Evolutionary conservation across 2,888 invertebrate genomes (phyloP), one percentile per base, ranked within the genome.

Genomic region (Xestia rhomboidea): DNA sequence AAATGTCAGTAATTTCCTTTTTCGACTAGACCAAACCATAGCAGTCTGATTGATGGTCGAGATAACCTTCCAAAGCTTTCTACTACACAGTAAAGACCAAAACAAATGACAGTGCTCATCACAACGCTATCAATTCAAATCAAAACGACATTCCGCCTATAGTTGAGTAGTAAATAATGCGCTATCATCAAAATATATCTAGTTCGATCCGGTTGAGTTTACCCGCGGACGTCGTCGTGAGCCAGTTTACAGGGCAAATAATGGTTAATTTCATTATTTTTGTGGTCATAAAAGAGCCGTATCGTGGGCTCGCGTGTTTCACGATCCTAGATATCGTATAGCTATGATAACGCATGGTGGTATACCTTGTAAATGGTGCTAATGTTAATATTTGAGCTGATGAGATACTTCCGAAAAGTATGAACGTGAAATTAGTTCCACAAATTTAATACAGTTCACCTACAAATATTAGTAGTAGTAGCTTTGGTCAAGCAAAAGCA

Each of bases 261-360:
- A 91, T 91, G 90, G 86, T 91, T 95, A 94, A 95, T 95, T 95
- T 95, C 93, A 95, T 95, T 94, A 95, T 93, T 93, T 93, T 93
- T 92, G 93, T 91, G 91, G 90, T 90, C 91, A 90, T 92, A 91
- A 90, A 94, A 88, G 92, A 89, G 89, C 90, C 91, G 91, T 88
- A 92, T 90, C 85, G 90, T 88, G 82, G 85, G 83, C 83, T 95
- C 88, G 95, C 95, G 95, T 95, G 95, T 85, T 88, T 84, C 88
- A 85, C 86, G 84, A 81, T 79, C 74, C 79, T 79, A 75, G 82
- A 78, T 69, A 73, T 67, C 80, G 57, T 73, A 76, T 49, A 66
- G 54, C 71, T 62, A 76, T 41, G 67, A 79, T 77, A 83, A 86
- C 76, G 80, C 77, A 76, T 78, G 67, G 67, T 62, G 54, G 41